phyloP scores from a whole-genome alignment of 2,797 vertebrate species.

The Columba guinea region DNA sequence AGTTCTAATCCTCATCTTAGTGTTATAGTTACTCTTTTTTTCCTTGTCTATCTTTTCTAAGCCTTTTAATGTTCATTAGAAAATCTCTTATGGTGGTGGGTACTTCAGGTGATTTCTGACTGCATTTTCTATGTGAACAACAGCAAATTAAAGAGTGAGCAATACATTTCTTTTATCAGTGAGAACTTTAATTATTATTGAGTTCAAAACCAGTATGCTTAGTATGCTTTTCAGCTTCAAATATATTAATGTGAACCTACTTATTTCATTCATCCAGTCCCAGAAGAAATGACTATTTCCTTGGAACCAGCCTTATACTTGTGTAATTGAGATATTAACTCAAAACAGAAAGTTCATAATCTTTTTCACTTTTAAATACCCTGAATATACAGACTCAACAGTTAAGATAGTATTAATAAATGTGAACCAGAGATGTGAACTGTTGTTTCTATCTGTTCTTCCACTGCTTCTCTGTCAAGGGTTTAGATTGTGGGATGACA shows the following conservation, averaged over 20 bases:
- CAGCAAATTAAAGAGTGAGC: background rate
- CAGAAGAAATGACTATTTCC: background rate
- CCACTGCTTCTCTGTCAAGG: background rate
- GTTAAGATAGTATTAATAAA: background rate
- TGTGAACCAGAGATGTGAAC: background rate
- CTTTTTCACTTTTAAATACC: background rate
- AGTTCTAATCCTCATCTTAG: background rate
- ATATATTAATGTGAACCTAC: background rate
- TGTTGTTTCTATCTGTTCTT: background rate
- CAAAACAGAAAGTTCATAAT: background rate
- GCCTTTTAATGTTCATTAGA: background rate
- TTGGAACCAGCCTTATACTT: background rate
- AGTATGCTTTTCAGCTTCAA: background rate
- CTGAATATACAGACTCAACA: background rate
- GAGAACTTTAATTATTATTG: background rate
- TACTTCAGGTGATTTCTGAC: conserved; percentile 8
- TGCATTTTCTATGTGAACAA: conserved; percentile 16
- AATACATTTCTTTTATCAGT: background rate
- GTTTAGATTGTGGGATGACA: too few relatives aligned
- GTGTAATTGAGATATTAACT: background rate
- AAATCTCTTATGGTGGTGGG: background rate
- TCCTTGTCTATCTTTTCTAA: background rate
- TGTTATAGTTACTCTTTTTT: background rate
- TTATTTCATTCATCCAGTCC: background rate
- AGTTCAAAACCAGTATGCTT: background rate